A percentile compares a stretch with the other conserved stretches of the same genome.
Conservation (phyloP, 2,797 vertebrate species). For the Alectoris magna region DNA sequence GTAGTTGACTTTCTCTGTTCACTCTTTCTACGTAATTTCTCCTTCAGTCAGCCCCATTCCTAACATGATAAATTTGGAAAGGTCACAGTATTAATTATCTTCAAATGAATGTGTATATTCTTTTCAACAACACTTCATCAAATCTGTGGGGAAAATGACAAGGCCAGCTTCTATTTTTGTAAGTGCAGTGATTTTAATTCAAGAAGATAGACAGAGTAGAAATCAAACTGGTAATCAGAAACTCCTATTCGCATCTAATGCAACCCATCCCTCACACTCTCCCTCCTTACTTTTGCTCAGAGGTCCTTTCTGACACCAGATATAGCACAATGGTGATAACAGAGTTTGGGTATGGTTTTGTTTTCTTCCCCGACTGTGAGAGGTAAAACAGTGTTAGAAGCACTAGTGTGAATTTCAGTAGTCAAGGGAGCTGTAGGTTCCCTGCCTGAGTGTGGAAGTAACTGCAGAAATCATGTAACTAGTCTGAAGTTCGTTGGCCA, state of each 20-base stretch:
- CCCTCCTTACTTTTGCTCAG: background rate
- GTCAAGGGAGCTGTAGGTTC: background rate
- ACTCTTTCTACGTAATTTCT: background rate
- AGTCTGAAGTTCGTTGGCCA: background rate
- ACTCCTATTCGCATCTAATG: background rate
- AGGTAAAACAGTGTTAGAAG: background rate
- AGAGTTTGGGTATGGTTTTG: background rate
- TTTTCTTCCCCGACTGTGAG: background rate
- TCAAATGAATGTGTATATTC: background rate
- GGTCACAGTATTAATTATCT: background rate
- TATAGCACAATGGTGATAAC: background rate
- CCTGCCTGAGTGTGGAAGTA: background rate
- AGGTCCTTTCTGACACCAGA: constrained; percentile 18
- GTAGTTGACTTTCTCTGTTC: background rate
- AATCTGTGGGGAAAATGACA: background rate
- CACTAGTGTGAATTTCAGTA: background rate
- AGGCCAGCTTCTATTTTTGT: background rate
- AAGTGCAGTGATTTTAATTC: constrained; percentile 1
- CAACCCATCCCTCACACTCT: background rate
- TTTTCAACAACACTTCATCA: background rate
- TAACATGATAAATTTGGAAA: background rate
- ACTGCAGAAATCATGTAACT: background rate
- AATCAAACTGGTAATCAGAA: background rate
- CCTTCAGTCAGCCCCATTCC: background rate
- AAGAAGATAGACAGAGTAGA: background rate